Percentiles rank a stretch among this genome's conserved stretches.
Evolutionary conservation across 2,888 invertebrate species (phyloP).

Genomic region (Microdon myrmicae): DNA sequence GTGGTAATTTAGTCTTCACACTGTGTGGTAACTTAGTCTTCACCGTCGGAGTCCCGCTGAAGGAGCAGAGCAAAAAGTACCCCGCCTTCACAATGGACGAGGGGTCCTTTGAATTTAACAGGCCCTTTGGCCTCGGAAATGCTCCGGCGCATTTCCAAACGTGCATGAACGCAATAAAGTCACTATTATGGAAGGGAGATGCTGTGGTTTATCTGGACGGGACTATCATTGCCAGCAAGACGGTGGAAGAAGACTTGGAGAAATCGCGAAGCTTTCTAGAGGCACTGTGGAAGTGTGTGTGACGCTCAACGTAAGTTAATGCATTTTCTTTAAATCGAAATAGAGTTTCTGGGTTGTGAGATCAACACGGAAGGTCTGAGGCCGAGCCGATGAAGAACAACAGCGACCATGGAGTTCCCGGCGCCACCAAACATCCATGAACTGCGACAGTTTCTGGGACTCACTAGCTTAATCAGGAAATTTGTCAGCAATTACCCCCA

Average conservation of each 20-base stretch:
- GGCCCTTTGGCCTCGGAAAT: slow-evolving; percentile 5
- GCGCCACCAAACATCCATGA: too few species aligned
- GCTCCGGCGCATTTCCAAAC: slow-evolving; percentile 9
- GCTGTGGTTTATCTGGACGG: slow-evolving; percentile 3
- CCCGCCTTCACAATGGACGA: slow-evolving; percentile 13
- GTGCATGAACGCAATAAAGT: slow-evolving; percentile 1
- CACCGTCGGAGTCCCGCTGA: slow-evolving; percentile 10
- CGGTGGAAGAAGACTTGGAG: not conserved
- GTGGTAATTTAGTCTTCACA: slow-evolving; percentile 15
- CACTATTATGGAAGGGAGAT: not conserved
- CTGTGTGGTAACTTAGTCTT: slow-evolving; percentile 11
- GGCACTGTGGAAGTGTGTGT: not conserved
- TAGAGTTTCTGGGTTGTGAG: too few species aligned
- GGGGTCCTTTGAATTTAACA: slow-evolving; percentile 3
- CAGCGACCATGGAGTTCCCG: too few species aligned
- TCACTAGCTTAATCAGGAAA: too few species aligned
- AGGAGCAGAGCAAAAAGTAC: slow-evolving; percentile 4
- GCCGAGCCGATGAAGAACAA: too few species aligned
- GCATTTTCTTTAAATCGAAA: too few species aligned
- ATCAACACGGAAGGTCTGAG: too few species aligned
- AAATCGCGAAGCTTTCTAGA: not conserved
- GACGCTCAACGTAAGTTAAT: too few species aligned
- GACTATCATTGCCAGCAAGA: slow-evolving; percentile 1
- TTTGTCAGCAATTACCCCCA: too few species aligned
- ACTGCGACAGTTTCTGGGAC: too few species aligned